A percentile compares a stretch with the other conserved stretches of the same genome.
phyloP scores from a whole-genome alignment of 1,140 invertebrate species.

The Bombus breviceps region DNA sequence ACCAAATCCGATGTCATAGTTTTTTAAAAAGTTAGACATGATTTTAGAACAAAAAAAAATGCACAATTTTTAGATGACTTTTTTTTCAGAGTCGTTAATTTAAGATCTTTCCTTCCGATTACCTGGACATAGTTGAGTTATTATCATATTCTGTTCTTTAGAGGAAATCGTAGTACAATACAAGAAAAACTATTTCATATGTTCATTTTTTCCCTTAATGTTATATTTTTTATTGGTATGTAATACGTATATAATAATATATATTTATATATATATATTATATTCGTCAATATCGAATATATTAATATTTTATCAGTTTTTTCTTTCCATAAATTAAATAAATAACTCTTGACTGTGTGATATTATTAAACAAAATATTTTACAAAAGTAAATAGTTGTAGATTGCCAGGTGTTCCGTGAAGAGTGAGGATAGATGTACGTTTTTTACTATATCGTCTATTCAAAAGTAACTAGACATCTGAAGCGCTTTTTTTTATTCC shows the following conservation, averaged over 20 bases:
- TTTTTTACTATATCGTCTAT: slow-evolving; percentile 57
- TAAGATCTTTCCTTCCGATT: not conserved
- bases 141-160: not conserved
- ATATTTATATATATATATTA: slow-evolving; percentile 67
- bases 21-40: not conserved
- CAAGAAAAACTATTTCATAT: slow-evolving; percentile 21
- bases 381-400: slow-evolving; percentile 78
- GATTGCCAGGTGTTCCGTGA: slow-evolving; percentile 64
- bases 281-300: slow-evolving; percentile 76
- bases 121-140: not conserved
- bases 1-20: not conserved
- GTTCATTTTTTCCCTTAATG: slow-evolving; percentile 52
- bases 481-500: slow-evolving; percentile 40
- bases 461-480: slow-evolving; percentile 71
- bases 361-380: slow-evolving; percentile 77
- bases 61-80: not conserved
- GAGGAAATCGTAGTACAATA: not conserved
- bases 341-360: slow-evolving; percentile 77
- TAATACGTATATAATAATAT: slow-evolving; percentile 72
- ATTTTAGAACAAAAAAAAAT: not conserved
- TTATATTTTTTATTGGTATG: slow-evolving; percentile 73
- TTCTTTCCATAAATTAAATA: slow-evolving; percentile 81
- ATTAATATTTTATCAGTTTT: slow-evolving; percentile 75
- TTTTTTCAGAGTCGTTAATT: not conserved
- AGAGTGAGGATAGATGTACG: slow-evolving; percentile 61